Base-by-base conservation (phyloP, 2,113 vertebrate genomes). In the Syrmaticus mikado region DNA sequence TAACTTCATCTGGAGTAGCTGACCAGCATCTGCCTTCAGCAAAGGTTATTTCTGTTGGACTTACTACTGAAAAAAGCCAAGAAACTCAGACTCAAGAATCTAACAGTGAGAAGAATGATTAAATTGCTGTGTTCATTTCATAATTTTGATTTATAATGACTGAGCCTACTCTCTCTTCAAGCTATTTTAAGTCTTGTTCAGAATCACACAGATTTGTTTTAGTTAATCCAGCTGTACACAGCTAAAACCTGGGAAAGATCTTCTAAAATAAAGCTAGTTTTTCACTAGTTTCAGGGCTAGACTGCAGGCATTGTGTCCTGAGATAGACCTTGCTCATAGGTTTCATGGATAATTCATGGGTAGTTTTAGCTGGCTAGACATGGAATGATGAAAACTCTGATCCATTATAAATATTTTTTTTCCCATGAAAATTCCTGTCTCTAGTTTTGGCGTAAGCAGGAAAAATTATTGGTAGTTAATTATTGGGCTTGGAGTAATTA, bases 131-230 rank as follows among this genome's bases (percentile, higher is more conserved):
- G 32, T 41, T 62, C 41, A 45, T 67, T 79, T 79, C 6, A 86
- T 41, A 16, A 57, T 89, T 46, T 8, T 52, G n/a, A 76, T 16
- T 43, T 0, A 0, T 4, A 82, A 71, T n/a, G 57, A 46, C 15
- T 11, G 27, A 74, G 20, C 4, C 3, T 5, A 74, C 15, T 8
- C 40, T 66, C 34, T 66, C 34, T 32, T 64, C 88, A 73, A 61
- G 4, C 25, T 55, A 61, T 85, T 82, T 66, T 50, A 75, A 64
- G 12, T 32, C 25, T 83, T 52, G 22, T 41, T 80, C 67, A 53
- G 46, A 76, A 76, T 80, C 17, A 14, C 46, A 19, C 6, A 55
- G 36, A 62, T 58, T 64, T 84, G 36, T 64, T 34, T 28, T 27
- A 18, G 61, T 64, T 40, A 40, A 40, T 64, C 61, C 15, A 64